These are phyloP conservation scores for Chinchilla lanigera DNA, from an alignment of 2,113 vertebrate genomes.

Conservation along the genomic window DNA sequence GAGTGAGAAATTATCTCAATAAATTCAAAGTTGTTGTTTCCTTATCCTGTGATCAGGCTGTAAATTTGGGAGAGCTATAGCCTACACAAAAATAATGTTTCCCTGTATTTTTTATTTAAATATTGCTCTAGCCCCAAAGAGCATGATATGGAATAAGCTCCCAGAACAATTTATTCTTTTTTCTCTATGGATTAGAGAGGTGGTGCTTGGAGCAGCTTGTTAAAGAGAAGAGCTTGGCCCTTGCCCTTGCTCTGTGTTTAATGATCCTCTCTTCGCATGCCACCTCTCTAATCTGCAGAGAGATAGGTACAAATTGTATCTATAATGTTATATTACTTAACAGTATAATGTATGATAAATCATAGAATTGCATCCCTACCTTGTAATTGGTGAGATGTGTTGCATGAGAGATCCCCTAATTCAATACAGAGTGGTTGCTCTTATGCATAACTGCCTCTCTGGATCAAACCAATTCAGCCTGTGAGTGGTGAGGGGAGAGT, in stretches of 20 bases:
- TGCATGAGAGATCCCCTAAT: conserved; percentile 88
- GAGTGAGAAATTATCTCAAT: conserved; percentile 26
- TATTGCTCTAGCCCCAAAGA: conserved; percentile 67
- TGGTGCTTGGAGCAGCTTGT: conserved; percentile 90
- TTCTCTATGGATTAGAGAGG: conserved; percentile 87
- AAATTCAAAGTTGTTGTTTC: conserved; percentile 52
- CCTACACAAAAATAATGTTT: conserved; percentile 63
- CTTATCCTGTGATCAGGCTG: not conserved
- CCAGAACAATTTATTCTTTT: conserved; percentile 86
- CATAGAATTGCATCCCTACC: conserved; percentile 88
- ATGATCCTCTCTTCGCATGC: conserved; percentile 89
- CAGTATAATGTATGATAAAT: conserved; percentile 91
- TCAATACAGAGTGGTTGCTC: conserved; percentile 87
- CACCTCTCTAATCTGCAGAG: conserved; percentile 90
- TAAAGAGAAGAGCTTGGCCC: conserved; percentile 91
- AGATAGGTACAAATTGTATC: conserved; percentile 91
- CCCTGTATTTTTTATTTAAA: conserved; percentile 34
- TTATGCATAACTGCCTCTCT: conserved; percentile 86
- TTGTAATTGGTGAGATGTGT: conserved; percentile 90
- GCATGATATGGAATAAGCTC: conserved; percentile 82
- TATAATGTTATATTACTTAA: conserved; percentile 92
- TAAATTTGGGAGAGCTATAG: not conserved
- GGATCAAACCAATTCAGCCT: conserved; percentile 85
- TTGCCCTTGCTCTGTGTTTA: conserved; percentile 89
- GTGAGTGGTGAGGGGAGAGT: conserved; percentile 81